phyloP scores from a whole-genome alignment of 2,113 vertebrate genomes.

The Morone saxatilis region DNA sequence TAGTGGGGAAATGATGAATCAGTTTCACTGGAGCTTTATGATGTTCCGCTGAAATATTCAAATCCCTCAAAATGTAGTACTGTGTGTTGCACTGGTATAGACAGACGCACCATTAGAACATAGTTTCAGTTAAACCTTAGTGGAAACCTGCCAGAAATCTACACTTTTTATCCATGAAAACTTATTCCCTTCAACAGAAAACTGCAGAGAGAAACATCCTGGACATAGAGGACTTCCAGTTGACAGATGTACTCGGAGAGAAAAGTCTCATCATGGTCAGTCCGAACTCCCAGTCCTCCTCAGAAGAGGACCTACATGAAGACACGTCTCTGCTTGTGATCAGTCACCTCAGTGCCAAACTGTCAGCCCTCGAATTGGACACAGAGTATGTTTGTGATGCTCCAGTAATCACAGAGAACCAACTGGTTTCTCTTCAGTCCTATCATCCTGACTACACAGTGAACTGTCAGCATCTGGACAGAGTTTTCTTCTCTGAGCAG shows the following conservation, averaged over 20 bases:
- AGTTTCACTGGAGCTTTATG: not conserved
- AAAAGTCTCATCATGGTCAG: conserved; percentile 36
- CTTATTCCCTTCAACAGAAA: conserved; percentile 28
- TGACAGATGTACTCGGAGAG: conserved; percentile 22
- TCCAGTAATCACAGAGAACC: not conserved
- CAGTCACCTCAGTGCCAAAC: not conserved
- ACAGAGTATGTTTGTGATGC: accelerated
- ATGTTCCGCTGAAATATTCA: no score
- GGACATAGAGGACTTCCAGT: conserved; percentile 57
- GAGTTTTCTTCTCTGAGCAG: not conserved
- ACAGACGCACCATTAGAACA: not conserved
- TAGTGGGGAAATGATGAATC: not conserved
- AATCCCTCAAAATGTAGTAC: not conserved
- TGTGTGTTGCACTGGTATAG: not conserved
- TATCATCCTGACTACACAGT: not conserved
- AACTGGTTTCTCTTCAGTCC: not conserved
- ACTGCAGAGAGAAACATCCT: conserved; percentile 36
- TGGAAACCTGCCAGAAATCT: not conserved
- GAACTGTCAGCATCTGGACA: not conserved
- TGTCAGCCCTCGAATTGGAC: not conserved
- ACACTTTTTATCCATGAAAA: not conserved
- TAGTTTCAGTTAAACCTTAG: not conserved
- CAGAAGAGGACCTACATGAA: conserved; percentile 2
- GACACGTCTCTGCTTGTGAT: not conserved
- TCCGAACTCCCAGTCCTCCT: not conserved